Base-by-base conservation (phyloP, 1,140 invertebrate species). In the Laupala kohalensis region DNA sequence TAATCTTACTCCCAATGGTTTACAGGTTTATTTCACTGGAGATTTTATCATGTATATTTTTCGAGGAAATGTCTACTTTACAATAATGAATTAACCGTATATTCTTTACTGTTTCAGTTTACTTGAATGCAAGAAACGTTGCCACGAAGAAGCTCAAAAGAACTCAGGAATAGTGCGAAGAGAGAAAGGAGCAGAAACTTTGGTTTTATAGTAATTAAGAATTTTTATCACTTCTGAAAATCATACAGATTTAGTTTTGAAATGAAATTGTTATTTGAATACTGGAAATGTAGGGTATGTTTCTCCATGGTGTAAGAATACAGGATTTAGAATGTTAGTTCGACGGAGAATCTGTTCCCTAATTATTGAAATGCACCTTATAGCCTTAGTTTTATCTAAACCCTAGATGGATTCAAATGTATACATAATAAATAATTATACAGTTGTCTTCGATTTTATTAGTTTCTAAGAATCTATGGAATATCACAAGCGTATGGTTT, bases 131-230 rank as follows among this genome's bases (percentile, higher is more conserved):
- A 84, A 84, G 76, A 77, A 80, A 67, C 76, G 79, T 70, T 82
- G 78, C 64, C 73, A 78, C 4, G 80, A 83, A 76, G 78, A 82
- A 65, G 78, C 76, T 26, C 81, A 80, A 73, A 75, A 79, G 70
- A 75, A 75, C 15, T 78, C 78, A 69, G 83, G 81, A 37, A 79
- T 82, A 64, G 78, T 84, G 4, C 80, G 79, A 6, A 77, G 80
- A 65, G 78, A 78, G 71, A 78, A 80, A 74, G 83, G 81, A 19
- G 77, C 81, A 6, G 83, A 84, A 76, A 84, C 83, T 13, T 72
- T 84, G 3, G 82, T 84, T 73, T 75, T 84, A 28, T 79, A 82
- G 67, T 81, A 75, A 77, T 68, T 23, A 29, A 70, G 25, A 68
- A 71, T 24, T 9, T 67, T 15, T 26, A 15, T 26, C 25, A 19